Conservation (phyloP, 2,113 vertebrate genomes). For the Porphyrio hochstetteri region DNA sequence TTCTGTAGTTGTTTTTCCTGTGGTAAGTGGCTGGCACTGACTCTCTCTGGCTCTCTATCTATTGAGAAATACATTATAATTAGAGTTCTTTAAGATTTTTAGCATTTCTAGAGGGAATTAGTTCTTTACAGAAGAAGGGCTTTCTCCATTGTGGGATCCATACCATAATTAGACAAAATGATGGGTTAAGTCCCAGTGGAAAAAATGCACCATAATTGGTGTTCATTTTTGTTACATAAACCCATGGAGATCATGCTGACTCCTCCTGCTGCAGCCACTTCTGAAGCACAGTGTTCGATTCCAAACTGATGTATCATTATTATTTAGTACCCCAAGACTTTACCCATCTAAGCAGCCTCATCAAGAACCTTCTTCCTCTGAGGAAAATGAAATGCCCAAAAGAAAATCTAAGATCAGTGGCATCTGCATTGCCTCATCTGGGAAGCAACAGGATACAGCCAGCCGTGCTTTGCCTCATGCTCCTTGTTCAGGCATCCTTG, state of each 20-base stretch:
- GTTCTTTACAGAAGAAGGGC: conserved; percentile 38
- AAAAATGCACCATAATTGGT: conserved; percentile 61
- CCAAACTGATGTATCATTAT: conserved; percentile 25
- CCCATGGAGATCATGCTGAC: conserved; percentile 21
- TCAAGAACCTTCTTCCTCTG: background rate
- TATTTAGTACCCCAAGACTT: conserved; percentile 13
- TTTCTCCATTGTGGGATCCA: conserved; percentile 59
- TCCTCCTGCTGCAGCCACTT: conserved; percentile 32
- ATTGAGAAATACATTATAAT: conserved; percentile 60
- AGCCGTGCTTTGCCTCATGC: background rate
- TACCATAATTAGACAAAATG: conserved; percentile 73
- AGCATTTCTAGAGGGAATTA: conserved; percentile 57
- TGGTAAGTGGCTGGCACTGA: background rate
- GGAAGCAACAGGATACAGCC: background rate
- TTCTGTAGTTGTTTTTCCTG: background rate
- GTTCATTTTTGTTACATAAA: conserved; percentile 65
- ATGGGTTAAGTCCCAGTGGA: conserved; percentile 46
- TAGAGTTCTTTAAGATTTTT: conserved; percentile 40
- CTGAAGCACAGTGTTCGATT: conserved; percentile 4
- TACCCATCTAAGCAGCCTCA: background rate
- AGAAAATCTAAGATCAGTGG: background rate
- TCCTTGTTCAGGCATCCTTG: background rate
- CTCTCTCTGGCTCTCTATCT: conserved; percentile 2
- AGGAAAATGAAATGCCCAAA: background rate
- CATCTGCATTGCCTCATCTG: background rate